Evolutionary conservation across 2,797 vertebrate genomes (phyloP).

Genomic region (Micromesistius poutassou): DNA sequence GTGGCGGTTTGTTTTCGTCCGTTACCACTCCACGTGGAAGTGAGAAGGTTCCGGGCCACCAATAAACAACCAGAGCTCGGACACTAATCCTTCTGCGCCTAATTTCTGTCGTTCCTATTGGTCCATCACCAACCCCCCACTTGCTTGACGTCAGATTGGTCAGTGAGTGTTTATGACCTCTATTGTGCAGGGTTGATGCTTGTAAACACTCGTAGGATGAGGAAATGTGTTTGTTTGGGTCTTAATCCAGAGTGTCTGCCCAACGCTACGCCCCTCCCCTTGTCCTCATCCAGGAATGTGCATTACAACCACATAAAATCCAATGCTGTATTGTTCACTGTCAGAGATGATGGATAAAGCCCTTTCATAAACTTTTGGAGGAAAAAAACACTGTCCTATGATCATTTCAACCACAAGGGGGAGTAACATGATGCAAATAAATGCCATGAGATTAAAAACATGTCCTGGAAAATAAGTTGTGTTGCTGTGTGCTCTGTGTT

Average conservation of each 20-base stretch:
- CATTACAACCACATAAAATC: background rate
- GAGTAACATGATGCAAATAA: slow-evolving; percentile 49
- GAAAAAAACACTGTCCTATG: background rate
- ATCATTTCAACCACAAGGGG: slow-evolving; percentile 63
- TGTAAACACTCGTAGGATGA: slow-evolving; percentile 44
- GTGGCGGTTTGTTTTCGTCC: slow-evolving; percentile 45
- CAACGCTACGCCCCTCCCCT: background rate
- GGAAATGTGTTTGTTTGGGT: slow-evolving; percentile 35
- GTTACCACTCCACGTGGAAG: slow-evolving; percentile 44
- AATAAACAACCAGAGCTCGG: slow-evolving; percentile 61
- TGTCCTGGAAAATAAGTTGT: slow-evolving; percentile 45
- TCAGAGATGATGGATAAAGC: background rate
- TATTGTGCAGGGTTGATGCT: slow-evolving; percentile 38
- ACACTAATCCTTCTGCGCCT: slow-evolving; percentile 65
- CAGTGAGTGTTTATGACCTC: slow-evolving; percentile 23
- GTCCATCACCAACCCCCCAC: slow-evolving; percentile 18
- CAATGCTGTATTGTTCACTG: background rate
- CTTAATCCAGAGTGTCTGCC: background rate
- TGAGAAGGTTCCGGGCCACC: slow-evolving; percentile 33
- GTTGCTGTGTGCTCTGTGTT: slow-evolving; percentile 41
- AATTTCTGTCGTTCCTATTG: slow-evolving; percentile 54
- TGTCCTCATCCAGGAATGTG: background rate
- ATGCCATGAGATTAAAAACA: slow-evolving; percentile 46
- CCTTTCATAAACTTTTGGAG: background rate
- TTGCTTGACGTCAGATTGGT: slow-evolving; percentile 57